phyloP scores from a whole-genome alignment of 2,797 vertebrate genomes.

The Hydrophis major region DNA sequence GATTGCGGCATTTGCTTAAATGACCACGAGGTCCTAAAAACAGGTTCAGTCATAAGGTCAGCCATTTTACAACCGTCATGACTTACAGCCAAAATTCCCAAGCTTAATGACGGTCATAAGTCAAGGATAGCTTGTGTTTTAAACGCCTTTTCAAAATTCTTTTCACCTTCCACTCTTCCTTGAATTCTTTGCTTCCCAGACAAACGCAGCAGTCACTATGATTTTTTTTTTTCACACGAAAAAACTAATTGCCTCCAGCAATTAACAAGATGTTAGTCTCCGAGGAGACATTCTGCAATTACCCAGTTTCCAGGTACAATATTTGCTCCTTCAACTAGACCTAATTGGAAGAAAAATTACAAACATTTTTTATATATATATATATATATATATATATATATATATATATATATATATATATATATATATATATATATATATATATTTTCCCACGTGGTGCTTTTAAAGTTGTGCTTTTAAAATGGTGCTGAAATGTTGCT shows the following conservation, averaged over 20 bases:
- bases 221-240: conserved; percentile 37
- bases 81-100: not conserved
- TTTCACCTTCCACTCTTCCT: not conserved
- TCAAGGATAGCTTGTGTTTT: not conserved
- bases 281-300: conserved; percentile 61
- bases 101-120: not conserved
- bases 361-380: conserved; percentile 50
- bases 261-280: conserved; percentile 58
- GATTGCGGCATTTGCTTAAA: too few relatives aligned
- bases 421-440: conserved; percentile 35
- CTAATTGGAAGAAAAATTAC: conserved; percentile 62
- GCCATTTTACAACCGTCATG: not conserved
- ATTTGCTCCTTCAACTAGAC: conserved; percentile 56
- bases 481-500: too few relatives aligned
- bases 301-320: conserved; percentile 52
- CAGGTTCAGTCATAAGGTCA: not conserved
- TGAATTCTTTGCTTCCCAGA: not conserved
- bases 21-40: too few relatives aligned
- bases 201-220: not conserved
- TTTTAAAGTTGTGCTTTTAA: too few relatives aligned
- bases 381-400: conserved; percentile 17
- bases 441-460: too few relatives aligned
- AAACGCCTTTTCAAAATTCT: not conserved
- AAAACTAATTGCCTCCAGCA: conserved; percentile 67
- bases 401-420: conserved; percentile 20